Percentiles rank a stretch among this genome's conserved stretches.
Evolutionary conservation across 2,797 vertebrate genomes (phyloP).

Genomic region (Rhinichthys osculus): DNA sequence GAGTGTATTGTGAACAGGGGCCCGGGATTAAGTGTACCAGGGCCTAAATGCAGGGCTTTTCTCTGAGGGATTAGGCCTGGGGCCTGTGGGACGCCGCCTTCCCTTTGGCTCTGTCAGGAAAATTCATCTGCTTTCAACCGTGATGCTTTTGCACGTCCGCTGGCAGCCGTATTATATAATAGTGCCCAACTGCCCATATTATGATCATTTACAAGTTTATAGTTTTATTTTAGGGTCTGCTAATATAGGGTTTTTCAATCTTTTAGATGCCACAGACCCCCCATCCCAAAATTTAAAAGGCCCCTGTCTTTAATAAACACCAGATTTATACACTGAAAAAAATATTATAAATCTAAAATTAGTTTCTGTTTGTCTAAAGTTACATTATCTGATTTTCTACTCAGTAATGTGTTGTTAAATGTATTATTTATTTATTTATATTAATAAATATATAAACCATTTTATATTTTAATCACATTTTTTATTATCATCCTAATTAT

Average conservation of each 20-base stretch:
- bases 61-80: conserved; percentile 77
- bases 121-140: conserved; percentile 71
- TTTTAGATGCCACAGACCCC: neutral
- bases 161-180: neutral
- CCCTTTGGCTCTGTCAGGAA: conserved; percentile 75
- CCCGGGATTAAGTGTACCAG: conserved; percentile 78
- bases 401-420: no score
- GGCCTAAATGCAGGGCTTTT: conserved; percentile 77
- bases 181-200: neutral
- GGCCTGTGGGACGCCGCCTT: conserved; percentile 64
- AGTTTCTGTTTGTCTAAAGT: no score
- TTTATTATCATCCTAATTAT: no score
- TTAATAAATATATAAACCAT: no score
- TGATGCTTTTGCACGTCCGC: conserved; percentile 44
- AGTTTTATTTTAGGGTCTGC: neutral
- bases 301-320: neutral
- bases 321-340: neutral
- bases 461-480: no score
- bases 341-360: neutral
- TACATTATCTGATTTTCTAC: no score
- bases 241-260: neutral
- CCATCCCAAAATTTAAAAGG: neutral
- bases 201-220: neutral
- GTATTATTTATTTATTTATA: no score
- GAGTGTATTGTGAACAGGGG: conserved; percentile 73